These are phyloP conservation scores for Apotomis betuletana DNA, from an alignment of 2,888 invertebrate genomes.

Conservation along the genomic window DNA sequence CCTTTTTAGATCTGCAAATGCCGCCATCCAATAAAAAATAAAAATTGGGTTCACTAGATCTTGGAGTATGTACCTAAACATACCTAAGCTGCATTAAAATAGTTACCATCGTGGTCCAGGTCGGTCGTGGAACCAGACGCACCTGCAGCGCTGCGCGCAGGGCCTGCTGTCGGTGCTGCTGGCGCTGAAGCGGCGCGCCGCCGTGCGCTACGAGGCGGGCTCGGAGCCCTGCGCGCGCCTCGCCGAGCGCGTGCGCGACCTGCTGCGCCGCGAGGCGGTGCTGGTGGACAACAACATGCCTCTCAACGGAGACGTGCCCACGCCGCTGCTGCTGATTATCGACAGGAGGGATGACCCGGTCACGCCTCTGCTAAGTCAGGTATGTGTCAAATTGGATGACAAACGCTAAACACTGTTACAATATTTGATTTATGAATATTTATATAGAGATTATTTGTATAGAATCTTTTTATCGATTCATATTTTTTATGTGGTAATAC, in stretches of 20 bases:
- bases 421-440: too few relatives aligned
- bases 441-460: too few relatives aligned
- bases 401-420: background rate
- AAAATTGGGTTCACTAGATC: too few relatives aligned
- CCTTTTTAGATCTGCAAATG: too few relatives aligned
- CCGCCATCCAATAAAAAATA: too few relatives aligned
- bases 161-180: conserved; percentile 93
- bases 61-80: too few relatives aligned
- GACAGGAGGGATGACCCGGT: conserved; percentile 98
- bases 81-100: background rate
- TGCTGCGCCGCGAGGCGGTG: conserved; percentile 93
- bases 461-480: too few relatives aligned
- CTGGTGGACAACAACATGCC: conserved; percentile 93
- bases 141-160: conserved; percentile 91
- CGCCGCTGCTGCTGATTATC: conserved; percentile 93
- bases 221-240: conserved; percentile 93
- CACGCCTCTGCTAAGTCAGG: conserved; percentile 96
- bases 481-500: too few relatives aligned
- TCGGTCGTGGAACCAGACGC: conserved; percentile 89
- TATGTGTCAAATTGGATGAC: conserved; percentile 49
- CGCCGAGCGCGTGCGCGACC: conserved; percentile 93
- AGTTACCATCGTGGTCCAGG: conserved; percentile 61
- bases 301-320: conserved; percentile 89
- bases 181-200: conserved; percentile 94
- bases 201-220: conserved; percentile 93